Conservation (phyloP, 2,888 invertebrate genomes). For the Dioctria linearis region DNA sequence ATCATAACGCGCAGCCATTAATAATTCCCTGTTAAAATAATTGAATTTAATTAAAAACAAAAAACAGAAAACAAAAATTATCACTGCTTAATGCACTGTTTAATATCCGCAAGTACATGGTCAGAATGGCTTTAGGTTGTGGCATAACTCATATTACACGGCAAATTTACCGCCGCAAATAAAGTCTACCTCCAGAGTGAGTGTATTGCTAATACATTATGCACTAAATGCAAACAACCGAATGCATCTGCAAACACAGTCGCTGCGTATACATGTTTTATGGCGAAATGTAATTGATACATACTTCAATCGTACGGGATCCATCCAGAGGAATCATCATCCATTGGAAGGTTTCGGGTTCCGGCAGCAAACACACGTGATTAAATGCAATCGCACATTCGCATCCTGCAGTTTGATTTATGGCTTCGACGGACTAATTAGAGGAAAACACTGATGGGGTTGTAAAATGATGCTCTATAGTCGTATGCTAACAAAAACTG, state of each 20-base stretch:
- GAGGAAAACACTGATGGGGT: constrained; percentile 36
- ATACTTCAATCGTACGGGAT: constrained; percentile 36
- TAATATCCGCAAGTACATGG: not conserved
- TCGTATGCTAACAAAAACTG: constrained; percentile 9
- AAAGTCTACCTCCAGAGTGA: constrained; percentile 32
- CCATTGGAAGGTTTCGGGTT: constrained; percentile 39
- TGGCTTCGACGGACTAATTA: constrained; percentile 57
- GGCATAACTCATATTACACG: constrained; percentile 41
- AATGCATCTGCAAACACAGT: constrained; percentile 62
- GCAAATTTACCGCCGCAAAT: constrained; percentile 38
- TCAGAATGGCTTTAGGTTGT: constrained; percentile 15
- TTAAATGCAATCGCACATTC: constrained; percentile 58
- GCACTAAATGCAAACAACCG: constrained; percentile 60
- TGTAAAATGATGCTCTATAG: constrained; percentile 34
- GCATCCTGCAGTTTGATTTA: constrained; percentile 60
- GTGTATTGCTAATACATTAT: constrained; percentile 57
- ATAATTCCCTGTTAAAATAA: not conserved
- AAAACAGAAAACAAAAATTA: not conserved
- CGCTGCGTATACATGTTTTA: constrained; percentile 61
- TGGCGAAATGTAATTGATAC: constrained; percentile 61
- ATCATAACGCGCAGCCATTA: not conserved
- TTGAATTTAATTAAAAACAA: not conserved
- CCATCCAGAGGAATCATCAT: constrained; percentile 19
- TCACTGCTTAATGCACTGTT: not conserved
- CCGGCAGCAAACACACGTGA: constrained; percentile 55